These are phyloP conservation scores for Temnothorax curvispinosus DNA, from an alignment of 1,140 invertebrate species.

Conservation along the genomic window DNA sequence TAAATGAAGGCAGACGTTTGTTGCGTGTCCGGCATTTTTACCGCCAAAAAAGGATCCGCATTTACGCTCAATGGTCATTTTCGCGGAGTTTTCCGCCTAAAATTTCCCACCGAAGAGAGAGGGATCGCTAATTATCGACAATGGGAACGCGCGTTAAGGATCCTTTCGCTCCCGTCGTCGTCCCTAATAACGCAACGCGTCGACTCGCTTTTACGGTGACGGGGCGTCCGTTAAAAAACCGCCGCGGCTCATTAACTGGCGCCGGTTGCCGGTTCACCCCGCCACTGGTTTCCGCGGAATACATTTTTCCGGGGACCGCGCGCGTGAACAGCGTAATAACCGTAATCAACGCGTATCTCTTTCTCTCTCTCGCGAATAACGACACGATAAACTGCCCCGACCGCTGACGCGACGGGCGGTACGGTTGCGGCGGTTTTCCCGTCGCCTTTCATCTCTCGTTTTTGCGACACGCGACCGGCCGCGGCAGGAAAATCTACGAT, in stretches of 20 bases:
- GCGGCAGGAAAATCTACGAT: constrained; percentile 37
- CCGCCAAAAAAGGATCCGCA: constrained; percentile 15
- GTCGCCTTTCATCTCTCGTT: constrained; percentile 30
- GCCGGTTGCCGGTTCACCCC: constrained; percentile 46
- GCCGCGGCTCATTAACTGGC: constrained; percentile 66
- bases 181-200: not conserved
- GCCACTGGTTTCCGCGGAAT: constrained; percentile 34
- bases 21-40: constrained; percentile 19
- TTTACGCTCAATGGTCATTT: not conserved
- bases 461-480: not conserved
- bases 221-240: constrained; percentile 28
- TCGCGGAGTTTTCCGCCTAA: not conserved
- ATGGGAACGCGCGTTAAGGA: constrained; percentile 23
- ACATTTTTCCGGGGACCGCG: constrained; percentile 52
- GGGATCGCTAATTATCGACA: constrained; percentile 67
- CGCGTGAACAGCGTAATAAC: constrained; percentile 61
- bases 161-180: not conserved
- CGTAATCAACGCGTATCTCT: constrained; percentile 66
- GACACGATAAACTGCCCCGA: constrained; percentile 22
- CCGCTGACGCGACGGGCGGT: not conserved
- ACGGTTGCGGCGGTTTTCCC: constrained; percentile 3
- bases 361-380: constrained; percentile 23
- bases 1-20: constrained; percentile 41
- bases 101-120: not conserved
- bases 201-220: constrained; percentile 38